Percentiles rank a stretch among this genome's conserved stretches.
Evolutionary conservation across 2,113 vertebrate species (phyloP).

Genomic region (Solea solea): DNA sequence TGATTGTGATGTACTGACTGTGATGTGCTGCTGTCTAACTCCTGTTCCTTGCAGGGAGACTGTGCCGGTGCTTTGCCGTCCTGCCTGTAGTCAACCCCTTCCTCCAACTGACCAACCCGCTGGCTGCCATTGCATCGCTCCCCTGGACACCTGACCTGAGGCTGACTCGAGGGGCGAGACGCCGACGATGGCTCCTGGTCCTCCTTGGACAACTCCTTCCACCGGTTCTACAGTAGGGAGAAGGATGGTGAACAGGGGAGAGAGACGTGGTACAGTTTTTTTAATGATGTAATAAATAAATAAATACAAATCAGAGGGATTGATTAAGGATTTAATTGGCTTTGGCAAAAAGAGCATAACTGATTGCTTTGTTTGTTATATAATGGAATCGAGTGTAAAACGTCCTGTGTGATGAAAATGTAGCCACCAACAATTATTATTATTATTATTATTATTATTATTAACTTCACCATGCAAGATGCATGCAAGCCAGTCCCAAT

Average conservation of each 20-base stretch:
- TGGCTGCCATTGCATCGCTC: constrained; percentile 86
- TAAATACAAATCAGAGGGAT: not conserved
- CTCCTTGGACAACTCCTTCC: constrained; percentile 90
- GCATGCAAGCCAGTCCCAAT: too few relatives aligned
- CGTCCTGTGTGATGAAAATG: not conserved
- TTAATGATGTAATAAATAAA: not conserved
- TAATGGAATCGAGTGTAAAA: too few relatives aligned
- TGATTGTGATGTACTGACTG: constrained; percentile 79
- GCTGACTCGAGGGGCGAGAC: constrained; percentile 70
- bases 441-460: too few relatives aligned
- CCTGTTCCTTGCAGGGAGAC: constrained; percentile 81
- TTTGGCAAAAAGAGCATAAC: not conserved
- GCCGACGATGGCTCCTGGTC: constrained; percentile 84
- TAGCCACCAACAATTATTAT: too few relatives aligned
- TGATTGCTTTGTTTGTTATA: too few relatives aligned
- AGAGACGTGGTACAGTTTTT: not conserved
- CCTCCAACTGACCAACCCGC: constrained; percentile 71
- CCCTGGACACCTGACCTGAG: constrained; percentile 69
- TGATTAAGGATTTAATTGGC: not conserved
- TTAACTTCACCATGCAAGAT: too few relatives aligned
- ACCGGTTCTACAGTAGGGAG: constrained; percentile 79
- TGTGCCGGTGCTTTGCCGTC: constrained; percentile 72
- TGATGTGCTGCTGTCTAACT: constrained; percentile 80
- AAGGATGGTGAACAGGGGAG: not conserved
- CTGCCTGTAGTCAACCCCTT: constrained; percentile 72